Conservation (phyloP, 2,888 invertebrate genomes). For the Podabrus alpinus region DNA sequence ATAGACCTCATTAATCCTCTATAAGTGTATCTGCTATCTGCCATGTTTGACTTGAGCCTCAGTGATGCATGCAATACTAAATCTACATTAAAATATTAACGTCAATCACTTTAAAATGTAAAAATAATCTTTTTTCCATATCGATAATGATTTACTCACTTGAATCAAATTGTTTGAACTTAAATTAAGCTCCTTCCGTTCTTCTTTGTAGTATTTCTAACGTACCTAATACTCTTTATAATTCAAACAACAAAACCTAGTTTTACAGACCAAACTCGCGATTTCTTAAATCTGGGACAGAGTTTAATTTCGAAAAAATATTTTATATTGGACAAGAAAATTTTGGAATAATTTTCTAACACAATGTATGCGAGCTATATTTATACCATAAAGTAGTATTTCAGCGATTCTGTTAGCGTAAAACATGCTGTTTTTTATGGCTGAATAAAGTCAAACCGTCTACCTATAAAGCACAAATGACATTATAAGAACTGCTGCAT, state of each 20-base stretch:
- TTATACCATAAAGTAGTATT: background rate
- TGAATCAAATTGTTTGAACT: background rate
- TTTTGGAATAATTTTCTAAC: too few relatives aligned
- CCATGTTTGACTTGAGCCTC: background rate
- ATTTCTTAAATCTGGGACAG: too few relatives aligned
- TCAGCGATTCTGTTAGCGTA: background rate
- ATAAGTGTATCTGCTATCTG: background rate
- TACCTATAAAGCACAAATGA: background rate
- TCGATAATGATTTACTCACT: background rate
- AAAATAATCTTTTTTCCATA: background rate
- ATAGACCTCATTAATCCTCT: background rate
- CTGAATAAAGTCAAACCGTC: background rate
- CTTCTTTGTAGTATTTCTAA: too few relatives aligned
- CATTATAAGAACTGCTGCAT: background rate
- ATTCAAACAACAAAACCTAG: too few relatives aligned
- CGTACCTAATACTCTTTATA: too few relatives aligned
- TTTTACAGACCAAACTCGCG: too few relatives aligned
- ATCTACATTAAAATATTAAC: background rate
- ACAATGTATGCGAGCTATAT: too few relatives aligned
- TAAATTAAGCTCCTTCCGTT: too few relatives aligned
- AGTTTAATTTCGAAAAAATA: too few relatives aligned
- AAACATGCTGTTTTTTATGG: background rate
- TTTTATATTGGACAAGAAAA: too few relatives aligned
- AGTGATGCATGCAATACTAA: background rate
- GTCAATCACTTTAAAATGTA: background rate